A percentile compares a stretch with the other conserved stretches of the same genome.
Conservation (phyloP, 2,113 vertebrate genomes). For the Chitala chitala region DNA sequence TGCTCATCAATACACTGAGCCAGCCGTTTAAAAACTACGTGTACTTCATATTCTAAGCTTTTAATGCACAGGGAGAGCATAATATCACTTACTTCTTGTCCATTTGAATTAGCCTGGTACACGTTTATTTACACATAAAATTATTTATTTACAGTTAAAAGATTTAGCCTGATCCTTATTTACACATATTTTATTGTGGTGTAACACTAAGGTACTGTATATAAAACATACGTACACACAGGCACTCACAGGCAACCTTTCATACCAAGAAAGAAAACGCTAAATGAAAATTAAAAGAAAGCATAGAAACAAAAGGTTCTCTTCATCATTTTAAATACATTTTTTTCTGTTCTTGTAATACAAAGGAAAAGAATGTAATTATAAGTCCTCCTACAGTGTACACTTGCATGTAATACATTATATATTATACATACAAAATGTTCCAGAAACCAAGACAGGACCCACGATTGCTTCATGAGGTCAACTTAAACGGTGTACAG, state of each 20-base stretch:
- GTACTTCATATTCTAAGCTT: too few relatives aligned
- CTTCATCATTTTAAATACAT: slow-evolving; percentile 42
- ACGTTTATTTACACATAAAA: slow-evolving; percentile 39
- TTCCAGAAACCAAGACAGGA: slow-evolving; percentile 26
- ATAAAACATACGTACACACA: slow-evolving; percentile 27
- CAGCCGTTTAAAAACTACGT: too few relatives aligned
- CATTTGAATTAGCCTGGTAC: background rate
- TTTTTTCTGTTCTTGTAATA: slow-evolving; percentile 43
- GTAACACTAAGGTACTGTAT: slow-evolving; percentile 25
- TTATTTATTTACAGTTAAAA: slow-evolving; percentile 49
- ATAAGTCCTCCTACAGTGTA: slow-evolving; percentile 45
- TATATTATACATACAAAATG: slow-evolving; percentile 43
- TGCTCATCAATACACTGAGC: too few relatives aligned
- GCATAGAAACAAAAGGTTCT: slow-evolving; percentile 37
- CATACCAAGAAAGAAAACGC: slow-evolving; percentile 28
- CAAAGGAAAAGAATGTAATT: slow-evolving; percentile 47
- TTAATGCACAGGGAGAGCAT: background rate
- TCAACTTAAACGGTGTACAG: slow-evolving; percentile 34
- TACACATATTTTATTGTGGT: slow-evolving; percentile 36
- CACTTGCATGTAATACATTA: slow-evolving; percentile 40
- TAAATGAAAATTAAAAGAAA: slow-evolving; percentile 38
- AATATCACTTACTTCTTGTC: background rate
- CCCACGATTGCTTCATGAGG: slow-evolving; percentile 22
- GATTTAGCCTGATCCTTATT: slow-evolving; percentile 45
- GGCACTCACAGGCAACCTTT: slow-evolving; percentile 29